Percentiles rank a stretch among this genome's conserved stretches.
Conservation (phyloP, 2,797 vertebrate genomes). For the Falco biarmicus region DNA sequence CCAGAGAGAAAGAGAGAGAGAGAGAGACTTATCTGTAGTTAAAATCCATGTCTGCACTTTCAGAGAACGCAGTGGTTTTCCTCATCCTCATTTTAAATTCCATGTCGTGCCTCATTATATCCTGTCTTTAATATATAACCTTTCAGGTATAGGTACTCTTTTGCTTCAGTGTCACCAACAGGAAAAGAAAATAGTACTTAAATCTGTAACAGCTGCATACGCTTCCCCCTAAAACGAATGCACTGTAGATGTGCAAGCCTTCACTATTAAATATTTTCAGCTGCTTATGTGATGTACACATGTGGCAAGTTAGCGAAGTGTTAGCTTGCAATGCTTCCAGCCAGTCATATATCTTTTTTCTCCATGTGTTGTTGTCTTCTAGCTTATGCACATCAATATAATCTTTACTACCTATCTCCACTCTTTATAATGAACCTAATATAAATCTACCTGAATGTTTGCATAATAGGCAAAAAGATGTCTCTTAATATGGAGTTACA, state of each 20-base stretch:
- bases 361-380: conserved; percentile 60
- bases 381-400: conserved; percentile 39
- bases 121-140: background rate
- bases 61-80: background rate
- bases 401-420: conserved; percentile 50
- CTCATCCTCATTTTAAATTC: conserved; percentile 12
- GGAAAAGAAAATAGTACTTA: conserved; percentile 46
- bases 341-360: conserved; percentile 60
- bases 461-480: background rate
- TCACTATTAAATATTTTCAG: conserved; percentile 59
- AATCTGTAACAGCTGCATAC: conserved; percentile 46
- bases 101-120: background rate
- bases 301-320: conserved; percentile 59
- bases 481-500: background rate
- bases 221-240: background rate
- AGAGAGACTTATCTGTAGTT: background rate
- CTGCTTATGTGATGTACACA: conserved; percentile 57
- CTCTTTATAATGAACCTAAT: conserved; percentile 24
- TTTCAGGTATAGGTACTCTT: background rate
- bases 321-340: conserved; percentile 64
- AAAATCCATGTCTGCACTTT: background rate
- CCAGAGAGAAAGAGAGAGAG: background rate
- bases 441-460: conserved; percentile 61
- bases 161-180: conserved; percentile 24
- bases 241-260: conserved; percentile 19